Evolutionary conservation across 1,140 invertebrate genomes (phyloP), one percentile per base, ranked within the genome.

Genomic region (Neomicropteryx cornuta): DNA sequence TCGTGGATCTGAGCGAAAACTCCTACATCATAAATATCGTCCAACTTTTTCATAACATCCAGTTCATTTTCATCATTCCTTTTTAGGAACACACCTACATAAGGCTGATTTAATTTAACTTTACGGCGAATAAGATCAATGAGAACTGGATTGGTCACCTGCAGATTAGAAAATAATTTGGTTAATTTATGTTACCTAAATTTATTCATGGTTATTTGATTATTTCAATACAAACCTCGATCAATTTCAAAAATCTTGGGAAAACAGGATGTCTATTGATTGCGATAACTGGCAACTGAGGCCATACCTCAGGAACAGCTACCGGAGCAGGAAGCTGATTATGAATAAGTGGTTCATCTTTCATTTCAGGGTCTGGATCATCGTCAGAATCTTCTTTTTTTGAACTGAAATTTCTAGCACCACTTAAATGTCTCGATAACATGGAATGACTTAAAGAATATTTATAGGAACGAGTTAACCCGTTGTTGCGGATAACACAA

Each of bases 1-100:
- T 98, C 95, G 53, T 93, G 86, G 50, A 99, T 98, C 65, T 98
- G 91, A 19, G 90, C 95, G 73, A 99, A 99, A 6, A 94, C 90
- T 20, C 97, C 97, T 17, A 98, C 72, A 28, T 76, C 61, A 60
- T 98, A 89, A 18, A 99, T 70, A 39, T 99, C 93, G 56, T 85
- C 73, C 20, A 98, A 51, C 48, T 72, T 83, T 29, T 81, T 72
- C 5, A 97, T 83, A 24, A 95, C 71, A 59, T 97, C 92, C n/a
- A 76, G 70, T 47, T 91, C 85, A 60, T 90, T 87, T 49, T 86
- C 87, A 56, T 91, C 86, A 58, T 83, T 79, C 59, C 85, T 94
- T 54, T 96, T 96, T 45, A 99, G 70, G 61, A 99, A 99, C 11
- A 99, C 83, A 22, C 96, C 97, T 46, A 92, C 85, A 60, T 99